phyloP scores from a whole-genome alignment of 2,113 vertebrate genomes.

The Dascyllus trimaculatus region DNA sequence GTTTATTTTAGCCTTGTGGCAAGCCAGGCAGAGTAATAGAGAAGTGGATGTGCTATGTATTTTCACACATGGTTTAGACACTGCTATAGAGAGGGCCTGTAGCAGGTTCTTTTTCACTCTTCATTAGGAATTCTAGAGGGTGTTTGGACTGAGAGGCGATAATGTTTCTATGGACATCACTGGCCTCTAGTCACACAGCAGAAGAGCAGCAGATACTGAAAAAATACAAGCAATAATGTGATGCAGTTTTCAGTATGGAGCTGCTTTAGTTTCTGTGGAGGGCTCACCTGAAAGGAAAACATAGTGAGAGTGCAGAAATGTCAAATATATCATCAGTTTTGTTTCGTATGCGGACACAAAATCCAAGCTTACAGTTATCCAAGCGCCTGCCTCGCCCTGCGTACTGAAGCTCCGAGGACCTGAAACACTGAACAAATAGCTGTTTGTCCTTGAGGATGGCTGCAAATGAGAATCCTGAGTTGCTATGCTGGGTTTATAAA shows the following conservation, averaged over 20 bases:
- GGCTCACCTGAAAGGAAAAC: constrained; percentile 13
- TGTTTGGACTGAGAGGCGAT: constrained; percentile 57
- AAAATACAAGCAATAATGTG: constrained; percentile 7
- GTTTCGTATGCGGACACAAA: constrained; percentile 19
- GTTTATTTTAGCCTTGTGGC: constrained; percentile 56
- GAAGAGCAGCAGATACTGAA: constrained; percentile 14
- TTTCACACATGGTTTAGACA: constrained; percentile 57
- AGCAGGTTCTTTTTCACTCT: constrained; percentile 52
- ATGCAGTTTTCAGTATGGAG: constrained; percentile 19
- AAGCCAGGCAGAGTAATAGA: constrained; percentile 54
- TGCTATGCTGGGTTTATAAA: constrained; percentile 38
- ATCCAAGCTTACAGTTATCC: constrained; percentile 35
- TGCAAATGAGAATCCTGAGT: constrained; percentile 45
- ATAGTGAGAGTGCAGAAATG: neutral
- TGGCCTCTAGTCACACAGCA: constrained; percentile 28
- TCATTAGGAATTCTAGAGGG: constrained; percentile 66
- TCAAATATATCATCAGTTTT: constrained; percentile 38
- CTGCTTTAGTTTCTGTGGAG: constrained; percentile 15
- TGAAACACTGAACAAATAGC: constrained; percentile 65
- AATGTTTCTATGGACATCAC: constrained; percentile 47
- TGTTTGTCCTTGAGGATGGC: constrained; percentile 73
- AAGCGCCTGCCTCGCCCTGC: constrained; percentile 41
- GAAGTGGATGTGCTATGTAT: constrained; percentile 36
- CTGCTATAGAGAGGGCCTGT: constrained; percentile 23
- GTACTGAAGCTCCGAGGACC: constrained; percentile 20